Evolutionary conservation across 2,888 invertebrate species (phyloP), one percentile per base, ranked within the genome.

Genomic region (Nysson spinosus): DNA sequence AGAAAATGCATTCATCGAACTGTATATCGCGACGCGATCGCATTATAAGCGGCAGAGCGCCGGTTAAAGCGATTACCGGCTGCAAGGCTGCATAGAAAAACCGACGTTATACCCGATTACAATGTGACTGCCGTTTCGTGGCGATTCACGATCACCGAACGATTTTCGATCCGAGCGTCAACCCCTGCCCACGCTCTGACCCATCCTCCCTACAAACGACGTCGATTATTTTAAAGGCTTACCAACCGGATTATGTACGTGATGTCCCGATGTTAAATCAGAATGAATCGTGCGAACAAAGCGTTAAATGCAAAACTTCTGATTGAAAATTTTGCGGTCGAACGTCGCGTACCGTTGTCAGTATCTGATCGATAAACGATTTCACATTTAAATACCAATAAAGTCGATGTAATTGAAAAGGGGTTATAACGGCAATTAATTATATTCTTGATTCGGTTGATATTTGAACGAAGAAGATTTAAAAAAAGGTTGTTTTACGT

Each of bases 161-260:
- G 68, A 64, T 68, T 69, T 74, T 76, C 62, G 69, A 64, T 75
- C 44, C 54, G 44, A 37, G 50, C 56, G 19, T 42, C 22, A 26
- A 28, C 32, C 46, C 49, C 22, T 44, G n/a, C 34, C 17, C 7
- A n/a, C 71, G 73, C 72, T 69, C 69, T 72, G 75, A 75, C 66
- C 74, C 70, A 34, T 7, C 42, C 16, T 12, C 40, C 14, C 46
- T 42, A 52, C 34, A 52, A 52, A 54, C 68, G 80, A 78, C 77
- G 75, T 69, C 78, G 82, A 86, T 85, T 84, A 85, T 85, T 85
- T 82, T 83, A 83, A 85, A 84, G 81, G 85, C 82, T 86, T 81
- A 82, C 77, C 78, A 69, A 55, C 67, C 62, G 79, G 84, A 84
- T 85, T 85, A 84, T 71, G 68, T 69, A 74, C 75, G 77, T 79